Evolutionary conservation across 2,113 vertebrate genomes (phyloP).

Genomic region (Microtus ochrogaster): DNA sequence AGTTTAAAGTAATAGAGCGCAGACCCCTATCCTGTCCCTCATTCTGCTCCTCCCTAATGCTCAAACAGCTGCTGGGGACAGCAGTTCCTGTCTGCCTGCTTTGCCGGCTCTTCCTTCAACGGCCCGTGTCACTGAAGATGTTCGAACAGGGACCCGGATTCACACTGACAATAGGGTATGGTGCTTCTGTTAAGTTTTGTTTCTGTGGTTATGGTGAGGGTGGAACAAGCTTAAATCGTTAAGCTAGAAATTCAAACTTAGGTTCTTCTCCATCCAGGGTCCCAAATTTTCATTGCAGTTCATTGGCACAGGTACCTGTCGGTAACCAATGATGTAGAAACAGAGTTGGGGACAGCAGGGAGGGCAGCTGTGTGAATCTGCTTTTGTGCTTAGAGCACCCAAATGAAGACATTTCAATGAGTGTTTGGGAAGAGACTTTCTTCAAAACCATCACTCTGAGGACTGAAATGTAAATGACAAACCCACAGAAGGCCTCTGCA

Average conservation of each 20-base stretch:
- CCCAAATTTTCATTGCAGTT: background rate
- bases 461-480: background rate
- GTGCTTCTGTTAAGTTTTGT: background rate
- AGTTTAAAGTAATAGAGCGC: background rate
- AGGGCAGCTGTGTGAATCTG: background rate
- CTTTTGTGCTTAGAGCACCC: background rate
- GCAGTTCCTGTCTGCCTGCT: too few species aligned
- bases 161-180: background rate
- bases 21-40: background rate
- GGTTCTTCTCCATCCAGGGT: background rate
- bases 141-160: background rate
- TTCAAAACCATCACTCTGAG: background rate
- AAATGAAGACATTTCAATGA: background rate
- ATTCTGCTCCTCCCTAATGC: background rate
- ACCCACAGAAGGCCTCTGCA: background rate
- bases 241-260: background rate
- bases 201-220: background rate
- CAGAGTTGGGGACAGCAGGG: background rate
- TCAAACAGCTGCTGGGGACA: background rate
- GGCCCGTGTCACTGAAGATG: accelerated
- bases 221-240: background rate
- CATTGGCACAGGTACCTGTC: background rate
- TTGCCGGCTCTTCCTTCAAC: background rate
- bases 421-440: background rate
- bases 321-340: background rate